phyloP scores from a whole-genome alignment of 1,140 invertebrate genomes.

The Drosophila erecta region DNA sequence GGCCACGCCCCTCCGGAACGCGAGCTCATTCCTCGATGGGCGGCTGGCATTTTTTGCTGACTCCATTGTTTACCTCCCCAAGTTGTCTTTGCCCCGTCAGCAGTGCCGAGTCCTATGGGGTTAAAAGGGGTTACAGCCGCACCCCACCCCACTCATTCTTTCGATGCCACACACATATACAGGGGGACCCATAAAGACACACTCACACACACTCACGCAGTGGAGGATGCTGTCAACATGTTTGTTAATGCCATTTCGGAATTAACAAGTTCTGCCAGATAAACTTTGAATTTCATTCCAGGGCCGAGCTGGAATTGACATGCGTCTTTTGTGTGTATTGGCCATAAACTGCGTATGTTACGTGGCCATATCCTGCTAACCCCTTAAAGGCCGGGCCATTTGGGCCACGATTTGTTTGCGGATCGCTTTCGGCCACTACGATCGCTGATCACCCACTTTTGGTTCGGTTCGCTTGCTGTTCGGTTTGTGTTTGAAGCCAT shows the following conservation, averaged over 20 bases:
- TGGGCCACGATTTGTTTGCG: neutral
- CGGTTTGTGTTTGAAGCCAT: constrained; percentile 57
- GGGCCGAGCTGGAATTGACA: constrained; percentile 29
- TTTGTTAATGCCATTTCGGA: constrained; percentile 76
- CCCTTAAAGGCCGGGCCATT: constrained; percentile 6
- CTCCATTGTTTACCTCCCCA: constrained; percentile 68
- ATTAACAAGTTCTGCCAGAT: constrained; percentile 80
- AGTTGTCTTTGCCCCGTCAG: constrained; percentile 56
- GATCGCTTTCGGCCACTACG: constrained; percentile 8
- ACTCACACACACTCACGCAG: constrained; percentile 9
- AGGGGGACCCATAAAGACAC: constrained; percentile 48
- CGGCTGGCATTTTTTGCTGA: constrained; percentile 68
- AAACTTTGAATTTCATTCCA: constrained; percentile 80
- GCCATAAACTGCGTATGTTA: constrained; percentile 47
- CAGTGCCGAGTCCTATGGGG: constrained; percentile 36
- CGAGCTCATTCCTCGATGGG: constrained; percentile 25
- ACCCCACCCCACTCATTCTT: constrained; percentile 7
- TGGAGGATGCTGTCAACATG: constrained; percentile 75
- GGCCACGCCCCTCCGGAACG: neutral
- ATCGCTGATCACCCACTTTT: constrained; percentile 36
- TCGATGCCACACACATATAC: constrained; percentile 11
- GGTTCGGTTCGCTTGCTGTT: constrained; percentile 8
- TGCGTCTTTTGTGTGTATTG: constrained; percentile 31
- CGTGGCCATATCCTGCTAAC: constrained; percentile 26
- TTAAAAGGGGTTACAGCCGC: constrained; percentile 11